Percentiles rank a stretch among this genome's conserved stretches.
Conservation (phyloP, 2,113 vertebrate species). For the Octodon degus region DNA sequence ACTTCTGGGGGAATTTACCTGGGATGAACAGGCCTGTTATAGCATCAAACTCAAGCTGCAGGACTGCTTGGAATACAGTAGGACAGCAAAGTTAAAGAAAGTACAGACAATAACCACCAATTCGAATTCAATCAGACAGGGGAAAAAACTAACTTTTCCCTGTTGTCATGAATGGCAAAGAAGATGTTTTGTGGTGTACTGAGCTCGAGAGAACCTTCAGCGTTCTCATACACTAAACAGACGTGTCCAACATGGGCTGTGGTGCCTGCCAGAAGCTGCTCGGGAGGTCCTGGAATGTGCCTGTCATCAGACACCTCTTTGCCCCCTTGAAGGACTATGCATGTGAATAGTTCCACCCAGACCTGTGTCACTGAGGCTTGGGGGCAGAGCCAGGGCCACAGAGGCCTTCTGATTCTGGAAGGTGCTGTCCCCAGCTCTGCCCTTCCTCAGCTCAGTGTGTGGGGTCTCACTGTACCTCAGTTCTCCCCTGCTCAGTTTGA, state of each 20-base stretch:
- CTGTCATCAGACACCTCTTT: constrained; percentile 95
- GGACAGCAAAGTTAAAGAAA: constrained; percentile 89
- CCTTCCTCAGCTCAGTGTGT: constrained; percentile 30
- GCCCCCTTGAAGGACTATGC: constrained; percentile 97
- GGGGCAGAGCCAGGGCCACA: constrained; percentile 54
- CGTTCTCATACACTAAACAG: constrained; percentile 96
- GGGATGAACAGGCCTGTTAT: no score
- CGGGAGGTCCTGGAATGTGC: constrained; percentile 94
- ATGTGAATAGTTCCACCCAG: constrained; percentile 89
- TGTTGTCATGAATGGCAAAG: constrained; percentile 94
- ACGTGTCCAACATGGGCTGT: constrained; percentile 92
- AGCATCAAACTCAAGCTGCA: no score
- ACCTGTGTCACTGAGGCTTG: not conserved
- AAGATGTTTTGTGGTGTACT: constrained; percentile 94
- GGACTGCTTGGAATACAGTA: no score
- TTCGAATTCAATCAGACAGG: constrained; percentile 94
- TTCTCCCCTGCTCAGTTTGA: constrained; percentile 15
- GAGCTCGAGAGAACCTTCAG: constrained; percentile 97
- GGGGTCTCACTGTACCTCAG: constrained; percentile 9
- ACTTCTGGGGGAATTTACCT: no score
- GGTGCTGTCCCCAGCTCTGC: not conserved
- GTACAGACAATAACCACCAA: constrained; percentile 94
- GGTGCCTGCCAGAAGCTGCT: constrained; percentile 84
- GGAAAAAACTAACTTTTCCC: constrained; percentile 92
- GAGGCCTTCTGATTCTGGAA: constrained; percentile 48